Evolutionary conservation across 2,113 vertebrate species (phyloP).

Genomic region (Coptodon rendalli): DNA sequence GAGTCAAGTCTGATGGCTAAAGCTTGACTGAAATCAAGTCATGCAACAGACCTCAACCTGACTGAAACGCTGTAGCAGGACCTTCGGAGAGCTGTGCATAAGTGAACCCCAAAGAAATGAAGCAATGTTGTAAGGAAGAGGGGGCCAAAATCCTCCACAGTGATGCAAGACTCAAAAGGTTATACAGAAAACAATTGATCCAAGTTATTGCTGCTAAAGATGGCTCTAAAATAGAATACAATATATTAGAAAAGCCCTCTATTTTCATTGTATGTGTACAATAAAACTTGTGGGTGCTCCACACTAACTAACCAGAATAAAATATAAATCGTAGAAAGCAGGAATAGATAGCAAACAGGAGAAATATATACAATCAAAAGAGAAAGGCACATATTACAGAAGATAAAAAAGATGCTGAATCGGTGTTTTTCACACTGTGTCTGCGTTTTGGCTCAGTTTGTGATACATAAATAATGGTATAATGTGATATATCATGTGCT

Average conservation of each 20-base stretch:
- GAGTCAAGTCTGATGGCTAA: neutral
- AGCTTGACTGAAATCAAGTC: neutral
- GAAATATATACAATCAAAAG: neutral
- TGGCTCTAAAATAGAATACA: neutral
- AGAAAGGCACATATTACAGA: neutral
- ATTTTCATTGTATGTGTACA: neutral
- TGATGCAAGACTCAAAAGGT: neutral
- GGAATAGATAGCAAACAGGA: neutral
- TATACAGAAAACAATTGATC: neutral
- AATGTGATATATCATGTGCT: neutral
- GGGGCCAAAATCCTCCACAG: neutral
- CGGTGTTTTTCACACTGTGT: neutral
- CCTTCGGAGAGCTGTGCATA: neutral
- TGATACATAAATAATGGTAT: neutral
- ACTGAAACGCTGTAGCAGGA: neutral
- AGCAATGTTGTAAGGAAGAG: neutral
- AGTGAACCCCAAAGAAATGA: neutral
- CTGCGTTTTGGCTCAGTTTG: neutral
- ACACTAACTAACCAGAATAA: neutral
- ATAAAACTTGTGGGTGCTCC: neutral
- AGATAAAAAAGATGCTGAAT: neutral
- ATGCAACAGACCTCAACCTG: neutral
- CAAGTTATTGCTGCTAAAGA: neutral
- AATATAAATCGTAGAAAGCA: neutral
- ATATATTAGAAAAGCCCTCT: neutral